A percentile compares a stretch with the other conserved stretches of the same genome.
phyloP scores from a whole-genome alignment of 2,797 vertebrate species.

The Lophotriccus pileatus region DNA sequence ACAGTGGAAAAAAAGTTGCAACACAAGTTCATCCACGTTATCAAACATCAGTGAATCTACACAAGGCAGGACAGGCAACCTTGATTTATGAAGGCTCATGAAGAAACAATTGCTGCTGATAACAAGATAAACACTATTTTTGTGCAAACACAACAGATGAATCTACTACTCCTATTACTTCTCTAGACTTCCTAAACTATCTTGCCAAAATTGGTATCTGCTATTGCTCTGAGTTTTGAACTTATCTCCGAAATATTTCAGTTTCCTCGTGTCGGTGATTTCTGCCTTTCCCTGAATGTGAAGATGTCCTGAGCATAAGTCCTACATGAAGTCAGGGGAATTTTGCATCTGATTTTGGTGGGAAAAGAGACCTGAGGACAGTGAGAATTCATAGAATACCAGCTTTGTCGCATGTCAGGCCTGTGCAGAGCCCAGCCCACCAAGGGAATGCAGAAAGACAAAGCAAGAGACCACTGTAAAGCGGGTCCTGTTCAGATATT shows the following conservation, averaged over 20 bases:
- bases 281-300: neutral
- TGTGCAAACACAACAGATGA: neutral
- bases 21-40: rapidly evolving
- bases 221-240: neutral
- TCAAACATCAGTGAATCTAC: neutral
- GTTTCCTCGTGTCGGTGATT: neutral
- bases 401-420: rapidly evolving
- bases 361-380: neutral
- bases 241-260: neutral
- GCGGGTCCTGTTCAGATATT: neutral
- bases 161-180: neutral
- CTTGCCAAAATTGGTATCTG: neutral
- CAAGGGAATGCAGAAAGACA: neutral
- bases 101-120: neutral
- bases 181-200: neutral
- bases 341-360: neutral
- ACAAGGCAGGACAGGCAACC: neutral
- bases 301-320: neutral
- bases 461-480: neutral
- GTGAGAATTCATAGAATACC: neutral
- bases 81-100: neutral
- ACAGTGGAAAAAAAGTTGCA: neutral
- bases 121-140: neutral
- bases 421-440: neutral
- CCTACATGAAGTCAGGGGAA: neutral